phyloP scores from a whole-genome alignment of 2,113 vertebrate species.

The Corythoichthys intestinalis region DNA sequence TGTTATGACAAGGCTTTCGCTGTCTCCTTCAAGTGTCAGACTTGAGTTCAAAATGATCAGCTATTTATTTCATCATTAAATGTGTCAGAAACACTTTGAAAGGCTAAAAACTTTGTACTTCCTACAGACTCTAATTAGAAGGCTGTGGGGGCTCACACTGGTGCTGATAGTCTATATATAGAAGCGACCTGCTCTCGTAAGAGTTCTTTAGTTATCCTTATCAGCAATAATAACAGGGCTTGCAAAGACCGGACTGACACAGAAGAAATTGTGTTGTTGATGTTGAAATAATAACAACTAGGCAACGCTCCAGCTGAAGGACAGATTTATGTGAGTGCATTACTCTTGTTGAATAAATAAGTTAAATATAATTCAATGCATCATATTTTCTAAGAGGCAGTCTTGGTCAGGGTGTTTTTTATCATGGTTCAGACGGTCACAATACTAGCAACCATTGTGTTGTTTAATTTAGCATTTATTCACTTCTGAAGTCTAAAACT shows the following conservation, averaged over 20 bases:
- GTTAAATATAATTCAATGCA: constrained; percentile 34
- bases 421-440: constrained; percentile 26
- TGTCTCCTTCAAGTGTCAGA: constrained; percentile 47
- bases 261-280: neutral
- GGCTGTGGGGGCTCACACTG: constrained; percentile 26
- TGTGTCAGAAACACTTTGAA: constrained; percentile 7
- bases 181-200: constrained; percentile 51
- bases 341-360: constrained; percentile 25
- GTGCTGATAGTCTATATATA: constrained; percentile 70
- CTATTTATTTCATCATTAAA: constrained; percentile 49
- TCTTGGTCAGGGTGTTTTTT: neutral
- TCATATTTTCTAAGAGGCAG: neutral
- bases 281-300: neutral
- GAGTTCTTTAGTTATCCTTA: constrained; percentile 4
- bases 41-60: constrained; percentile 32
- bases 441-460: constrained; percentile 50
- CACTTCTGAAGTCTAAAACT: constrained; percentile 58
- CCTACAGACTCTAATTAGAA: constrained; percentile 57
- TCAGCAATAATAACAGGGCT: constrained; percentile 15
- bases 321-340: constrained; percentile 26
- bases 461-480: constrained; percentile 66
- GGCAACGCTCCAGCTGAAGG: neutral
- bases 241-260: neutral
- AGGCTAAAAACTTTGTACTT: constrained; percentile 51
- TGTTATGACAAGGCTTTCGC: constrained; percentile 55